Conservation (phyloP, 2,888 invertebrate genomes). For the Lochmaea crataegi region DNA sequence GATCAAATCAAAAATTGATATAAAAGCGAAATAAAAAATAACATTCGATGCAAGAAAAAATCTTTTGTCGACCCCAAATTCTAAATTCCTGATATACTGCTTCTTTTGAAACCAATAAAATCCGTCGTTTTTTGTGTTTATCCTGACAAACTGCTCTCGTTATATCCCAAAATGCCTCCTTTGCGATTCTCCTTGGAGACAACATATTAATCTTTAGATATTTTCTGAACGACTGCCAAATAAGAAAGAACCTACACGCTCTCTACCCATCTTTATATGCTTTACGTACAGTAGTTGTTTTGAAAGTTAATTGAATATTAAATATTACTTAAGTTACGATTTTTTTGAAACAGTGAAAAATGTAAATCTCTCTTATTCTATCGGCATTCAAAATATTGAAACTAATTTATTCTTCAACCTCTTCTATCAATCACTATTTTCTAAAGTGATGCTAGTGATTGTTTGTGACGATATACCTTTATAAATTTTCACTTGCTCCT, state of each 20-base stretch:
- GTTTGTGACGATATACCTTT: no score
- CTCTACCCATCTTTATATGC: not conserved
- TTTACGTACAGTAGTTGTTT: not conserved
- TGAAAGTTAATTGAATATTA: not conserved
- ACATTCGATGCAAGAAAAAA: constrained; percentile 4
- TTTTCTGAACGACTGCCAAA: constrained; percentile 42
- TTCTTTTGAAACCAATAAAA: constrained; percentile 28
- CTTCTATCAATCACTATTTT: no score
- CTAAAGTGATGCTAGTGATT: no score
- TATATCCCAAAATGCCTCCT: constrained; percentile 36
- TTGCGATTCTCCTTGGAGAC: constrained; percentile 36
- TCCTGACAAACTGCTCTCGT: constrained; percentile 37
- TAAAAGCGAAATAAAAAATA: constrained; percentile 1
- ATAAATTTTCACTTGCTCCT: no score
- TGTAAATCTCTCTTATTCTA: no score
- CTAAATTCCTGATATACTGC: constrained; percentile 25
- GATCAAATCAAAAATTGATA: not conserved
- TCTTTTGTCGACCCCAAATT: not conserved
- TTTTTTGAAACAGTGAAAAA: no score
- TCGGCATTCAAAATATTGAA: no score
- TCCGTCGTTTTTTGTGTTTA: constrained; percentile 32
- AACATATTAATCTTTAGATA: constrained; percentile 39
- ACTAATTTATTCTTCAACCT: no score
- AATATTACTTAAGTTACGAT: no score
- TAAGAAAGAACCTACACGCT: constrained; percentile 55